Evolutionary conservation across 2,113 vertebrate species (phyloP).

Genomic region (Muscicapa adusta): DNA sequence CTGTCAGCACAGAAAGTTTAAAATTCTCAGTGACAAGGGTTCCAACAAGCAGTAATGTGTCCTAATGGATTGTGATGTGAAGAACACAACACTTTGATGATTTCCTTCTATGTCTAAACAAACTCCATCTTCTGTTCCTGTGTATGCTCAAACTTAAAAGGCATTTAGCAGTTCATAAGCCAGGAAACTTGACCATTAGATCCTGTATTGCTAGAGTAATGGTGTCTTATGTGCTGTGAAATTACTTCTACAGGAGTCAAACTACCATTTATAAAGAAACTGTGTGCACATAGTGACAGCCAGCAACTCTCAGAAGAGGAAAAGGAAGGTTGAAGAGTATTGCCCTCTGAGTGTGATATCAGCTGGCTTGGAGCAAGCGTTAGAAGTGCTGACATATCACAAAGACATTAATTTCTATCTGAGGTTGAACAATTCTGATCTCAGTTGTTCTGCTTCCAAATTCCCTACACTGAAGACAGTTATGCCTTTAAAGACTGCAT

Average conservation of each 20-base stretch:
- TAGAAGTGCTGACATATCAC: not conserved
- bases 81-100: not conserved
- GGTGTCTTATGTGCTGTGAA: not conserved
- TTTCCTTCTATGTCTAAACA: not conserved
- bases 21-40: too few relatives aligned
- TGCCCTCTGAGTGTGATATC: not conserved
- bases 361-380: not conserved
- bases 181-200: not conserved
- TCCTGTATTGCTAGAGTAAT: not conserved
- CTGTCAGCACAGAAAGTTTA: too few relatives aligned
- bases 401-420: not conserved
- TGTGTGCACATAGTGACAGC: not conserved
- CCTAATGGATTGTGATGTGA: not conserved
- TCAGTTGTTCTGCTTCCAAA: not conserved
- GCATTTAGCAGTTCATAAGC: not conserved
- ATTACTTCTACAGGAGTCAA: not conserved
- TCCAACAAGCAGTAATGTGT: not conserved
- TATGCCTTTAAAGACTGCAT: not conserved
- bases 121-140: not conserved
- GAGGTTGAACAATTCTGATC: not conserved
- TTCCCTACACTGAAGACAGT: not conserved
- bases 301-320: not conserved
- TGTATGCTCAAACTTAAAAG: conserved; percentile 16
- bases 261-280: not conserved
- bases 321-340: not conserved